Percentiles rank a stretch among this genome's conserved stretches.
Evolutionary conservation across 1,140 invertebrate genomes (phyloP).

Genomic region (Drosophila nigrodunni): DNA sequence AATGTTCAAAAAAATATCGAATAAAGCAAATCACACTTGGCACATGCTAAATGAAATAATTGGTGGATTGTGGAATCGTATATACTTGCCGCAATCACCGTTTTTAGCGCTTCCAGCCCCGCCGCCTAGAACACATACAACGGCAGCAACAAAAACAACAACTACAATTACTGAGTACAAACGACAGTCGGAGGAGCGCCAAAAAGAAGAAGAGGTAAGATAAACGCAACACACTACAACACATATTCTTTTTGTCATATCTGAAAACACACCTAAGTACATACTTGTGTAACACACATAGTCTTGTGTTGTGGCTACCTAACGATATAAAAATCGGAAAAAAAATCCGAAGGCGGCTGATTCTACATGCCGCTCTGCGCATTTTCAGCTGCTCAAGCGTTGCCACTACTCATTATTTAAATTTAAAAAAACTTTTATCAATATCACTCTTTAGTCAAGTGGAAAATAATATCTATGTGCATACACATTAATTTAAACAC

Average conservation of each 20-base stretch:
- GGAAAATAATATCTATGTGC: background rate
- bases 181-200: background rate
- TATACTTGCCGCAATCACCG: constrained; percentile 55
- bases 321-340: constrained; percentile 29
- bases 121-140: constrained; percentile 5
- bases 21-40: constrained; percentile 57
- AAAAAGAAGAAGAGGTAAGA: constrained; percentile 66
- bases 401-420: constrained; percentile 17
- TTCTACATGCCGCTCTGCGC: constrained; percentile 1
- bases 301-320: constrained; percentile 7
- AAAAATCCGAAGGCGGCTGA: background rate
- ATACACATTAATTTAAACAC: constrained; percentile 17
- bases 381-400: constrained; percentile 16
- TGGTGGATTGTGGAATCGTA: constrained; percentile 53
- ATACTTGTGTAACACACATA: background rate
- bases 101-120: constrained; percentile 57
- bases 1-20: constrained; percentile 49
- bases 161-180: background rate
- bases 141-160: background rate
- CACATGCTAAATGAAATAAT: constrained; percentile 57
- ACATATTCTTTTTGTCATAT: background rate
- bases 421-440: background rate
- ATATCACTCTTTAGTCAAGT: background rate
- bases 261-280: background rate
- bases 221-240: constrained; percentile 33